Percentiles rank a stretch among this genome's conserved stretches.
Conservation (phyloP, 1,140 invertebrate genomes). For the Leptopilina clavipes region DNA sequence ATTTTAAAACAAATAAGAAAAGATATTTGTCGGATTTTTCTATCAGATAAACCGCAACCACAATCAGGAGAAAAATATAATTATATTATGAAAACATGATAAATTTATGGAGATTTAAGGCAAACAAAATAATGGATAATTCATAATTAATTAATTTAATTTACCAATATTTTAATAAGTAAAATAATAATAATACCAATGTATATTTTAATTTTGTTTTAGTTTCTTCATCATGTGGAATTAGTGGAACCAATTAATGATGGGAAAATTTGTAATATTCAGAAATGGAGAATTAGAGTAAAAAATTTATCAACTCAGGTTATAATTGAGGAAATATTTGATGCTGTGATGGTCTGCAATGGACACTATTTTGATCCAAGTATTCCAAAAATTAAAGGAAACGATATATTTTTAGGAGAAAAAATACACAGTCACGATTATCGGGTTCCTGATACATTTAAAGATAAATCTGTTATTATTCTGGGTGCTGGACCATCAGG, state of each 20-base stretch:
- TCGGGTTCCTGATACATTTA: conserved; percentile 81
- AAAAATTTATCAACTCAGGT: conserved; percentile 77
- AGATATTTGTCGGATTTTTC: neutral
- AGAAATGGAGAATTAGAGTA: conserved; percentile 79
- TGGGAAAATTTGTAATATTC: conserved; percentile 48
- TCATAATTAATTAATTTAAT: too few relatives aligned
- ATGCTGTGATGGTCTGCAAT: conserved; percentile 90
- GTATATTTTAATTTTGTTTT: conserved; percentile 39
- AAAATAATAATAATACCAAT: neutral
- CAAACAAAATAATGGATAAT: too few relatives aligned
- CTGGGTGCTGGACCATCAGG: conserved; percentile 92
- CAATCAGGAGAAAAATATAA: neutral
- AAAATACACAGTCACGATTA: conserved; percentile 92
- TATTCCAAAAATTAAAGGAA: conserved; percentile 78
- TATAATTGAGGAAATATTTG: conserved; percentile 77
- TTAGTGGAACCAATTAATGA: conserved; percentile 73
- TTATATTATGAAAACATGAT: neutral
- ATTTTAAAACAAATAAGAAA: neutral
- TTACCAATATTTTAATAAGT: neutral
- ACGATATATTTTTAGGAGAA: conserved; percentile 80
- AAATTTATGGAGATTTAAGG: neutral
- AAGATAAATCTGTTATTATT: conserved; percentile 82
- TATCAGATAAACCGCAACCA: conserved; percentile 18
- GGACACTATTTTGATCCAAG: conserved; percentile 86
- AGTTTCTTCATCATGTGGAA: conserved; percentile 82